Evolutionary conservation across 2,797 vertebrate species (phyloP).

Genomic region (Spinus pinus): DNA sequence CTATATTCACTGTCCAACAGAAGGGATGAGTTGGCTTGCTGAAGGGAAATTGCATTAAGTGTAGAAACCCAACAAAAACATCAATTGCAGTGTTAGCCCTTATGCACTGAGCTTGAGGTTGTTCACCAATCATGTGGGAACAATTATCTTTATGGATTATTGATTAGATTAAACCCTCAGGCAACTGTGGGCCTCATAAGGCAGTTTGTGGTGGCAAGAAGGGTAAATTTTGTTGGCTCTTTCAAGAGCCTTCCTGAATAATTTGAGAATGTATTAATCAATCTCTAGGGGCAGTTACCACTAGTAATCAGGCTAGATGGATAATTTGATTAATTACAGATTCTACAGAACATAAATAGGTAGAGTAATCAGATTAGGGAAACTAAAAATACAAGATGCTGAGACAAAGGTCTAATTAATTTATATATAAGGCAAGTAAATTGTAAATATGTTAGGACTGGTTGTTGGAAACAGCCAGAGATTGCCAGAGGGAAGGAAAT

Average conservation of each 20-base stretch:
- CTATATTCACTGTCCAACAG: slow-evolving; percentile 27
- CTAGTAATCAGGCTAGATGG: slow-evolving; percentile 18
- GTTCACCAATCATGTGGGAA: slow-evolving; percentile 49
- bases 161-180: slow-evolving; percentile 48
- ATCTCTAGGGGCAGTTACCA: slow-evolving; percentile 38
- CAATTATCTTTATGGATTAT: slow-evolving; percentile 66
- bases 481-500: neutral
- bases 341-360: slow-evolving; percentile 27
- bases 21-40: slow-evolving; percentile 26
- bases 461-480: neutral
- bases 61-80: slow-evolving; percentile 20
- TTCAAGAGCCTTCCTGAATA: slow-evolving; percentile 59
- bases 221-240: slow-evolving; percentile 32
- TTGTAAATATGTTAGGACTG: neutral
- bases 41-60: slow-evolving; percentile 32
- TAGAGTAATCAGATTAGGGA: neutral
- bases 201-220: slow-evolving; percentile 45
- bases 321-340: slow-evolving; percentile 57
- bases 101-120: slow-evolving; percentile 38
- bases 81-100: slow-evolving; percentile 13
- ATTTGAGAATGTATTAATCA: slow-evolving; percentile 67
- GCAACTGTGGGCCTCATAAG: slow-evolving; percentile 32
- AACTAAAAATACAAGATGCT: neutral
- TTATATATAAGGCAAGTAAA: neutral
- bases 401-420: neutral